Conservation (phyloP, 2,113 vertebrate species). For the Oreochromis tanganicae region DNA sequence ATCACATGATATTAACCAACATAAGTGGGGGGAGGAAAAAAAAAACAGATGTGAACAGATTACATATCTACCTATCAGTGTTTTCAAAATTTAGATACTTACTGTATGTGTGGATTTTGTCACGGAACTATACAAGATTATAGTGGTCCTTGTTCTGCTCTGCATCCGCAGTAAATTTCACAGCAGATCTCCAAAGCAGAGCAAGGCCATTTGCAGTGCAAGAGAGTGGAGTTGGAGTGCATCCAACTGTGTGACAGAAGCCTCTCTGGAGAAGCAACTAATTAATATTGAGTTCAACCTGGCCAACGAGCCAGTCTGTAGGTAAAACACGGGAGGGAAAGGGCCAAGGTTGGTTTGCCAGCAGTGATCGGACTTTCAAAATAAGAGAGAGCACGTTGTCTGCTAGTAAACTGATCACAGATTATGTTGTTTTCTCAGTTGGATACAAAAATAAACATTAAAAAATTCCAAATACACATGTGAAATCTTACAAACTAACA, state of each 20-base stretch:
- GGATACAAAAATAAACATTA: background rate
- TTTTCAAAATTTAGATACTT: background rate
- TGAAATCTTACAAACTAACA: background rate
- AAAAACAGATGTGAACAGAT: background rate
- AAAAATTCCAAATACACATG: background rate
- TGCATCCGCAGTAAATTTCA: background rate
- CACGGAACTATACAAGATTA: background rate
- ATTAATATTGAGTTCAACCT: background rate
- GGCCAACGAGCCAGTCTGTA: background rate
- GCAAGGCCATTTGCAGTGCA: background rate
- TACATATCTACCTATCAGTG: background rate
- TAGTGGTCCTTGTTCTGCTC: background rate
- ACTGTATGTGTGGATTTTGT: background rate
- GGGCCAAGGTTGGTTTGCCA: background rate
- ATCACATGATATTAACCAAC: background rate
- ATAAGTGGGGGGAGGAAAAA: rapidly evolving
- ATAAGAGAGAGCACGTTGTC: too few species aligned
- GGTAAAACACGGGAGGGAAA: background rate
- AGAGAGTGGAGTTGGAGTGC: background rate
- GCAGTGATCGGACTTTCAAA: background rate
- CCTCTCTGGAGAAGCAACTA: background rate
- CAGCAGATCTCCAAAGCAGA: background rate
- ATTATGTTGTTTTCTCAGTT: background rate
- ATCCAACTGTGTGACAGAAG: background rate
- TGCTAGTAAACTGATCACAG: background rate